Base-by-base conservation (phyloP, 2,797 vertebrate genomes). In the Arrhamphus sclerolepis region DNA sequence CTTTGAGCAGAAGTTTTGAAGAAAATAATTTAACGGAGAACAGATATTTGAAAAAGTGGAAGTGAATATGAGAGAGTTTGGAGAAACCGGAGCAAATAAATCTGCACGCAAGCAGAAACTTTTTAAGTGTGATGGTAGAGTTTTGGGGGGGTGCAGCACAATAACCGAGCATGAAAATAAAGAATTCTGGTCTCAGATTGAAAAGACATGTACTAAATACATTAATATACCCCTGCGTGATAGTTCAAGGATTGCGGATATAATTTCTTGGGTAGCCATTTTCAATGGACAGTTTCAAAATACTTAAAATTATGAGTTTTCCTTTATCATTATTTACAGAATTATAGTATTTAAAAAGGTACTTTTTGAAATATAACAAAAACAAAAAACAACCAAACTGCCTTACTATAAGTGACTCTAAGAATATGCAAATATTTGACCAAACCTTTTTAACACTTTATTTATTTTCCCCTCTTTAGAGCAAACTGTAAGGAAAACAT, bases 401-500 rank as follows among this genome's bases (percentile, higher is more conserved):
- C 47, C 22, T 31, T 49, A 20, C 28, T 14, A 52, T 16, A 47
- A 56, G 42, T 9, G 21, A 56, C 28, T 39, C 21, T 29, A 28
- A 46, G 53, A 20, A 40, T 38, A 39, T 42, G 11, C 21, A 57
- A 72, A 56, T 11, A 42, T 72, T 29, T 29, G 18, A 53, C 41
- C 5, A 29, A n/a, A 42, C 9, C 29, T 31, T 9, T 2, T 1
- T 1, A 10, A 31, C 29, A 7, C 29, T 31, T 31, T 7, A 31
- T 10, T 7, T 10, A 28, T 31, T 31, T 31, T 31, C 17, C 16
- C 56, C 41, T 84, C 85, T 83, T 75, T 70, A 56, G 31, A 82
- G 74, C 28, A 78, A 62, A 62, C 63, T 72, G 42, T 47, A 49
- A 56, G 28, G 29, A 34, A 50, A 28, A 57, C 26, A 16, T 26